These are phyloP conservation scores for Pseudorasbora parva DNA, from an alignment of 2,113 vertebrate species.

Conservation along the genomic window DNA sequence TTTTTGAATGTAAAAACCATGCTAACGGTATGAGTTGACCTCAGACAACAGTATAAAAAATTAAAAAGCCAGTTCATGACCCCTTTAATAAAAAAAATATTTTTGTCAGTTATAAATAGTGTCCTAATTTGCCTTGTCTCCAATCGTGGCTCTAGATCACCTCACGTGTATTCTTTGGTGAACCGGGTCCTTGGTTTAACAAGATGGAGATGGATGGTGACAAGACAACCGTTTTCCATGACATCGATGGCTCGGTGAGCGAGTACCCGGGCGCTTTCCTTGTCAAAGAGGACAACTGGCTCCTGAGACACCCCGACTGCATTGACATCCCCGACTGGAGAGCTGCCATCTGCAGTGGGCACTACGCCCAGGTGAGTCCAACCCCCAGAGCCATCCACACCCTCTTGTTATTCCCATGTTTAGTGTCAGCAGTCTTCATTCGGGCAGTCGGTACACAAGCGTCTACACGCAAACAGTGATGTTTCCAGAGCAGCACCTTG, in stretches of 20 bases:
- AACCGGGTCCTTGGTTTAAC: slow-evolving; percentile 95
- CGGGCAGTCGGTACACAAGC: background rate
- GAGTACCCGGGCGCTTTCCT: slow-evolving; percentile 93
- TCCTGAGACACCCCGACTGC: slow-evolving; percentile 92
- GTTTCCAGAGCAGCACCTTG: too few relatives aligned
- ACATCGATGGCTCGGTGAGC: slow-evolving; percentile 91
- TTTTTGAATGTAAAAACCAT: too few relatives aligned
- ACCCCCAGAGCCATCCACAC: background rate
- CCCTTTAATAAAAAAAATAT: background rate
- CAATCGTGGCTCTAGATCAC: slow-evolving; percentile 79
- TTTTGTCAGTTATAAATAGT: background rate
- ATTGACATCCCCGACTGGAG: slow-evolving; percentile 94
- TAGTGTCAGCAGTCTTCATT: background rate
- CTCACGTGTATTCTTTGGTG: slow-evolving; percentile 95
- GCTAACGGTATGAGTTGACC: too few relatives aligned
- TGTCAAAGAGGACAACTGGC: slow-evolving; percentile 95
- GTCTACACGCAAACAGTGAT: too few relatives aligned
- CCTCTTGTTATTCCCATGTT: background rate
- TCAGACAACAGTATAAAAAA: too few relatives aligned
- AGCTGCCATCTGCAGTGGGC: slow-evolving; percentile 92
- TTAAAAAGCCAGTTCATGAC: too few relatives aligned
- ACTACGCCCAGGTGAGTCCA: slow-evolving; percentile 86
- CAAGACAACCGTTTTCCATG: slow-evolving; percentile 94
- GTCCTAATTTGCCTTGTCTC: background rate
- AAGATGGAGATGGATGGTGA: slow-evolving; percentile 95